phyloP scores from a whole-genome alignment of 2,113 vertebrate species.

The Eubucco bourcierii region DNA sequence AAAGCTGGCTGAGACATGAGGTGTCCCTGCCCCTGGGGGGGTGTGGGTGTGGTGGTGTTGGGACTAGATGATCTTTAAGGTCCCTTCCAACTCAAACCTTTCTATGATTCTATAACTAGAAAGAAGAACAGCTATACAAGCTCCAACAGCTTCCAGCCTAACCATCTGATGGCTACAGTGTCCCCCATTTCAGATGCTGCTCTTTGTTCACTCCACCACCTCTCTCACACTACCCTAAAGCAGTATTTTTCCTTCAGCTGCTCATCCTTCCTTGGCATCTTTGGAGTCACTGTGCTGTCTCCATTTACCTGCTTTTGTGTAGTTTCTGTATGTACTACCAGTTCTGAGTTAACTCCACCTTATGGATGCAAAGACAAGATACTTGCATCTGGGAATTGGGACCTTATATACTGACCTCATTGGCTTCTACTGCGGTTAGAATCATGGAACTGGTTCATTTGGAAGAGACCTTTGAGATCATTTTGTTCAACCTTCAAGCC shows the following conservation, averaged over 20 bases:
- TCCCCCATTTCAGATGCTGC: neutral
- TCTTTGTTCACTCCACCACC: neutral
- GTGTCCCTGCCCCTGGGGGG: too few relatives aligned
- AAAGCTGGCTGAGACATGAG: too few relatives aligned
- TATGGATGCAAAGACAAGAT: neutral
- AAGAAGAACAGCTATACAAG: too few relatives aligned
- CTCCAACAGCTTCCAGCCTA: too few relatives aligned
- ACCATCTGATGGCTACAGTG: too few relatives aligned
- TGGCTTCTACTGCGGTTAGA: neutral
- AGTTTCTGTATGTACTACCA: neutral
- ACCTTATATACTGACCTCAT: neutral
- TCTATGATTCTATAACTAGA: too few relatives aligned
- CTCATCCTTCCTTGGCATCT: neutral
- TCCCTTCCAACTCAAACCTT: too few relatives aligned
- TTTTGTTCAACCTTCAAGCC: too few relatives aligned
- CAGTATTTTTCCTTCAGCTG: neutral
- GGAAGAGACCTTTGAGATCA: too few relatives aligned
- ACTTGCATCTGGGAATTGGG: neutral
- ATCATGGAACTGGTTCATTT: too few relatives aligned
- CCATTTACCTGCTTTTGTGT: neutral
- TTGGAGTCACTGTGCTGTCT: neutral
- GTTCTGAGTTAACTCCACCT: neutral
- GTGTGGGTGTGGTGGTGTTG: too few relatives aligned
- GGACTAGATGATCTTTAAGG: too few relatives aligned
- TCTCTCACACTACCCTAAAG: fast-evolving